A percentile compares a stretch with the other conserved stretches of the same genome.
phyloP scores from a whole-genome alignment of 1,140 invertebrate species.

The Notospermus geniculatus region DNA sequence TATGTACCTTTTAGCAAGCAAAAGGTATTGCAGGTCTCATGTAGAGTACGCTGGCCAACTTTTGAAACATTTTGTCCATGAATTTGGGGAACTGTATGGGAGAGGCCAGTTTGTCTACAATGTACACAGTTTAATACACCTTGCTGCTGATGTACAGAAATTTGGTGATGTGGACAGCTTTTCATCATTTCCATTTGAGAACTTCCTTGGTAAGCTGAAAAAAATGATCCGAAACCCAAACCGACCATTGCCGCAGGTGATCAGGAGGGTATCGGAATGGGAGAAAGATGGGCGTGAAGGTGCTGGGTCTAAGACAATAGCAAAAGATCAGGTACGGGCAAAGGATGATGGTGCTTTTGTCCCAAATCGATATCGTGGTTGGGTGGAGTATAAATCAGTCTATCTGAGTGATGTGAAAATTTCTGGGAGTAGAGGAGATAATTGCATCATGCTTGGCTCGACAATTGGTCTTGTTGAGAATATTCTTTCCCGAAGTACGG shows the following conservation, averaged over 20 bases:
- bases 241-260: conserved; percentile 34
- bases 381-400: too few relatives aligned
- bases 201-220: conserved; percentile 53
- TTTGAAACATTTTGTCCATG: conserved; percentile 40
- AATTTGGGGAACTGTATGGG: conserved; percentile 36
- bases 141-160: conserved; percentile 49
- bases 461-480: too few relatives aligned
- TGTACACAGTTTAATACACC: conserved; percentile 51
- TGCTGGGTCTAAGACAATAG: too few relatives aligned
- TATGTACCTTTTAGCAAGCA: conserved; percentile 40
- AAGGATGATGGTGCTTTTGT: too few relatives aligned
- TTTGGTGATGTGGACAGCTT: conserved; percentile 52
- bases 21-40: conserved; percentile 18
- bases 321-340: too few relatives aligned
- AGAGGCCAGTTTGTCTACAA: conserved; percentile 46
- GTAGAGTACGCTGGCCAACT: conserved; percentile 35
- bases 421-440: too few relatives aligned
- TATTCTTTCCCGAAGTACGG: too few relatives aligned
- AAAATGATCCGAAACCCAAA: conserved; percentile 29
- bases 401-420: too few relatives aligned
- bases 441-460: too few relatives aligned
- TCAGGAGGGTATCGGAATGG: conserved; percentile 34
- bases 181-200: conserved; percentile 58
- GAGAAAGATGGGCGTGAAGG: too few relatives aligned
- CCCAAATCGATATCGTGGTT: too few relatives aligned